Conservation (phyloP, 1,140 invertebrate species). For the Globodera rostochiensis region DNA sequence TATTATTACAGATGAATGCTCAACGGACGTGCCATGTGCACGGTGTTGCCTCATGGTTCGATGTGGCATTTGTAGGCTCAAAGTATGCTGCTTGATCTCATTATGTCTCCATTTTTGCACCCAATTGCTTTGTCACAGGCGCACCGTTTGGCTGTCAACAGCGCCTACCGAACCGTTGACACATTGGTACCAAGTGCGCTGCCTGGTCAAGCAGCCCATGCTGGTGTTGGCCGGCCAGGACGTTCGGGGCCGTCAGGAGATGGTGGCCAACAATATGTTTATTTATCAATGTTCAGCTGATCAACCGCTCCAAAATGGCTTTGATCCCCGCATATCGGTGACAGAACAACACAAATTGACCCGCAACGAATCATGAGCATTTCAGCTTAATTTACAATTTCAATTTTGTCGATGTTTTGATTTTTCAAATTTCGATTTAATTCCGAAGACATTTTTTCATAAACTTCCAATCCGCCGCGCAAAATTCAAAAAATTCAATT, state of each 20-base stretch:
- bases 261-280: constrained; percentile 78
- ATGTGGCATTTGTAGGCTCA: constrained; percentile 91
- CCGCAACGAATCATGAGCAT: no score
- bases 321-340: neutral
- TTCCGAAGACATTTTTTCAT: no score
- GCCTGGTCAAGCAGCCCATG: constrained; percentile 87
- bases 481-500: no score
- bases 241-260: constrained; percentile 81
- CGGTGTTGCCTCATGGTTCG: constrained; percentile 98
- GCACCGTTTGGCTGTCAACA: constrained; percentile 95
- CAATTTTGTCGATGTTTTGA: no score
- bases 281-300: neutral
- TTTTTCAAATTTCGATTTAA: no score
- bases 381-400: no score
- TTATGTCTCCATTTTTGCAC: constrained; percentile 12
- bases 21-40: constrained; percentile 91
- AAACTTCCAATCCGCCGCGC: no score
- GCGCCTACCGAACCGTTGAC: constrained; percentile 96
- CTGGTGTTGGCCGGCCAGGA: constrained; percentile 91
- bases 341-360: no score
- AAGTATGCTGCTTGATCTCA: neutral
- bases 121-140: constrained; percentile 65
- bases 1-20: constrained; percentile 76
- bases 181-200: constrained; percentile 99
- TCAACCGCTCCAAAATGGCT: neutral